A percentile compares a stretch with the other conserved stretches of the same genome.
These are phyloP conservation scores for Eudasyphora cyanicolor DNA, from an alignment of 2,888 invertebrate genomes.

Conservation along the genomic window DNA sequence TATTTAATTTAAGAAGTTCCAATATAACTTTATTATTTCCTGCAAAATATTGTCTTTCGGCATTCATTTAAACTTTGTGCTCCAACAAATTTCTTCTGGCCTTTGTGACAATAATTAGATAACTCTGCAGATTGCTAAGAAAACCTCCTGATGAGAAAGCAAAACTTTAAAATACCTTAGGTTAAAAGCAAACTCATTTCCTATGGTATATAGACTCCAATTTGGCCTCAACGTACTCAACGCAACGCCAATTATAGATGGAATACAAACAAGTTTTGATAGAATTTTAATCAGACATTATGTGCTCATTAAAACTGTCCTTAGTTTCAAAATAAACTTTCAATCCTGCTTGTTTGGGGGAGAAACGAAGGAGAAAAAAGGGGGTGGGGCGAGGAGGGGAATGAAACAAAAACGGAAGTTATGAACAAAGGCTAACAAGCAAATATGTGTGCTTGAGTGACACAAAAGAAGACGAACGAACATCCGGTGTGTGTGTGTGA, in stretches of 20 bases:
- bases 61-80: too few relatives aligned
- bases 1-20: too few relatives aligned
- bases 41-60: too few relatives aligned
- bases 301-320: slow-evolving; percentile 56
- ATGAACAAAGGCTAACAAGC: slow-evolving; percentile 27
- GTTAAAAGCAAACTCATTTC: slow-evolving; percentile 24
- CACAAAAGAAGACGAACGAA: neutral
- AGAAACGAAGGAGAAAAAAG: neutral
- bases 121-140: slow-evolving; percentile 1
- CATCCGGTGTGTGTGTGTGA: neutral
- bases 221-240: neutral
- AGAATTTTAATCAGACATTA: slow-evolving; percentile 61
- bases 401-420: slow-evolving; percentile 20
- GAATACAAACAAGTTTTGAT: slow-evolving; percentile 52
- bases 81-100: neutral
- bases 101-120: slow-evolving; percentile 15
- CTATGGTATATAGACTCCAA: neutral
- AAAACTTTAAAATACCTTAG: slow-evolving; percentile 14
- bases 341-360: slow-evolving; percentile 2
- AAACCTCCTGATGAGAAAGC: slow-evolving; percentile 2
- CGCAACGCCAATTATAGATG: slow-evolving; percentile 22
- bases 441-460: neutral
- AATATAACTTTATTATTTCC: too few relatives aligned
- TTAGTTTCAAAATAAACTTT: slow-evolving; percentile 55
- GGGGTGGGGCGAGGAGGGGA: neutral